Conservation (phyloP, 2,797 vertebrate species). For the Tragopan temminckii region DNA sequence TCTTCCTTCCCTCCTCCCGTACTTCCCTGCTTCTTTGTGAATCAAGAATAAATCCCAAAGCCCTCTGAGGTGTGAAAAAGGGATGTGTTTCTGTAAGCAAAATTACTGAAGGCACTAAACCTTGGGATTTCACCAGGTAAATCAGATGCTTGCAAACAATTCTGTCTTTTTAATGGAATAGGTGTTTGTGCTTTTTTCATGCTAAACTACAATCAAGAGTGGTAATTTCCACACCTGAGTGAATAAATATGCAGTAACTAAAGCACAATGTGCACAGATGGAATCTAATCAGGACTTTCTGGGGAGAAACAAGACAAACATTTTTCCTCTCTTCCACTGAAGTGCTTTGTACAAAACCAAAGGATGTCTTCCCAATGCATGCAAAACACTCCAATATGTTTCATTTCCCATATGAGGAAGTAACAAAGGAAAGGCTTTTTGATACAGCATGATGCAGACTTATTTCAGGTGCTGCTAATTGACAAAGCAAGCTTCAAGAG, state of each 20-base stretch:
- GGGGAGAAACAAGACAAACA: background rate
- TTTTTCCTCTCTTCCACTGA: background rate
- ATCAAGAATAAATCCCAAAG: background rate
- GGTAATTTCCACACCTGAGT: background rate
- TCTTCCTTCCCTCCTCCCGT: background rate
- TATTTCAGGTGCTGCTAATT: slow-evolving; percentile 31
- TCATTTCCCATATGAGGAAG: background rate
- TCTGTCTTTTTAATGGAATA: background rate
- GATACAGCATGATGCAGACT: background rate
- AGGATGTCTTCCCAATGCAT: background rate
- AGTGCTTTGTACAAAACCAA: background rate
- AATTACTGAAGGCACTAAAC: background rate
- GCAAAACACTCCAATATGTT: background rate
- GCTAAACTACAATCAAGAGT: background rate
- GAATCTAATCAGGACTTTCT: background rate
- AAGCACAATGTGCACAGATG: background rate
- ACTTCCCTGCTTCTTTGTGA: background rate
- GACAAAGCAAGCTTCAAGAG: slow-evolving; percentile 71
- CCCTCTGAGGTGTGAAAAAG: background rate
- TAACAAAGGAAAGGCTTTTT: background rate
- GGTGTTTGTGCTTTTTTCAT: background rate
- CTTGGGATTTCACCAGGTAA: background rate
- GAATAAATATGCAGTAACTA: background rate
- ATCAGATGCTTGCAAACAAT: background rate
- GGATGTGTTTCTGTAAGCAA: background rate